Percentiles rank a stretch among this genome's conserved stretches.
Evolutionary conservation across 2,113 vertebrate species (phyloP).

Genomic region (Trichomycterus rosablanca): DNA sequence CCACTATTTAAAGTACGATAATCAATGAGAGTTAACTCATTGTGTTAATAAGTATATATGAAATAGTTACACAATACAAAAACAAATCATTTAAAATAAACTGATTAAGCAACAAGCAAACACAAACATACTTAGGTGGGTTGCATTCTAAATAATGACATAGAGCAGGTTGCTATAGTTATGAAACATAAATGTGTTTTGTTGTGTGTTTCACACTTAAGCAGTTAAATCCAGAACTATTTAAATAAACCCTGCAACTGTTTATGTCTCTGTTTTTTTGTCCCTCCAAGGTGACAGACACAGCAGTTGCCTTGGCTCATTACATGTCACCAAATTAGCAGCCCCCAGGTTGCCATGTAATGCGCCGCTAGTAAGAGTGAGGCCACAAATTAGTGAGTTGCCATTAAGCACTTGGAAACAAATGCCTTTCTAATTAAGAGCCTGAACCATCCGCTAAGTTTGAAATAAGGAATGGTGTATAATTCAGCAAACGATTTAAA

Average conservation of each 20-base stretch:
- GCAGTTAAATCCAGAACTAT: not conserved
- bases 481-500: not conserved
- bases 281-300: constrained; percentile 61
- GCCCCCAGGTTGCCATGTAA: constrained; percentile 43
- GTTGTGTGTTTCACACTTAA: not conserved
- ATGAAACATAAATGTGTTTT: constrained; percentile 1
- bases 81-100: not conserved
- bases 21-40: no score
- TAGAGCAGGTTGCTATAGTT: constrained; percentile 3
- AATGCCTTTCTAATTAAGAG: constrained; percentile 44
- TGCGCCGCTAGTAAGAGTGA: constrained; percentile 36
- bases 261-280: constrained; percentile 46
- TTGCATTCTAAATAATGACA: not conserved
- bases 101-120: not conserved
- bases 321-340: constrained; percentile 60
- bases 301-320: constrained; percentile 54
- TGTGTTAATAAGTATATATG: no score
- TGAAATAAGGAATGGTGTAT: constrained; percentile 19
- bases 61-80: no score
- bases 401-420: constrained; percentile 42
- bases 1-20: no score
- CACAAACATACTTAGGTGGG: not conserved
- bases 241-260: constrained; percentile 43
- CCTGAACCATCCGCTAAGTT: constrained; percentile 26
- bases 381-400: constrained; percentile 34